Evolutionary conservation across 2,888 invertebrate species (phyloP), one percentile per base, ranked within the genome.

Genomic region (Aspidiotus destructor): DNA sequence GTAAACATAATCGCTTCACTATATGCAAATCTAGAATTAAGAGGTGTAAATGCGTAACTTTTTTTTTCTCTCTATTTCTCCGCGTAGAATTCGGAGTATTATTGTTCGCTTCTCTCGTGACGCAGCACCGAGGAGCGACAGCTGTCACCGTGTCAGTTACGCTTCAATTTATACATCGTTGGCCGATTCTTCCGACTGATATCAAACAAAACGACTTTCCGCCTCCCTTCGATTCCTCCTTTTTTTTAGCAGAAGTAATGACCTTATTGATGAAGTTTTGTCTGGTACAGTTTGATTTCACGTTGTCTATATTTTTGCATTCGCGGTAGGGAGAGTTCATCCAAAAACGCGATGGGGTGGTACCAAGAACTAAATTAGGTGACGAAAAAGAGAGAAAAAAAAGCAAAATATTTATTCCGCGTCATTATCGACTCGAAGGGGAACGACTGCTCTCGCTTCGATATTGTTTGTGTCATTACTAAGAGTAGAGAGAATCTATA

Each of bases 31-130:
- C 48, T 48, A 48, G 6, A 11, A 48, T 48, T 48, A 48, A 11
- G 48, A 48, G 48, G 48, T 48, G 48, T 48, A 48, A 48, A 48
- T 48, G 48, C 48, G n/a, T 48, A 48, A 48, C 48, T 48, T 48
- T 48, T 48, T 48, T 48, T 48, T 48, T 48, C 48, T 11, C n/a
- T 13, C n/a, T 48, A 1, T 6, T n/a, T 13, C 48, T 48, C 10
- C 6, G n/a, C 48, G 10, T 48, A 48, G 11, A 48, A 28, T 28
- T 28, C 28, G 5, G 28, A 28, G 5, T 28, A 28, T 28, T 28
- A 28, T 28, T 28, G 28, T 28, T 28, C 28, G 28, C 5, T 28
- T 28, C 5, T 28, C 28, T 28, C 28, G 28, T 5, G 28, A 28
- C 1, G 28, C 28, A 28, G 28, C 28, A 28, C 28, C 2, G 11